These are phyloP conservation scores for Scelioninae gen. 1 DNA, from an alignment of 2,888 invertebrate species.

Conservation along the genomic window DNA sequence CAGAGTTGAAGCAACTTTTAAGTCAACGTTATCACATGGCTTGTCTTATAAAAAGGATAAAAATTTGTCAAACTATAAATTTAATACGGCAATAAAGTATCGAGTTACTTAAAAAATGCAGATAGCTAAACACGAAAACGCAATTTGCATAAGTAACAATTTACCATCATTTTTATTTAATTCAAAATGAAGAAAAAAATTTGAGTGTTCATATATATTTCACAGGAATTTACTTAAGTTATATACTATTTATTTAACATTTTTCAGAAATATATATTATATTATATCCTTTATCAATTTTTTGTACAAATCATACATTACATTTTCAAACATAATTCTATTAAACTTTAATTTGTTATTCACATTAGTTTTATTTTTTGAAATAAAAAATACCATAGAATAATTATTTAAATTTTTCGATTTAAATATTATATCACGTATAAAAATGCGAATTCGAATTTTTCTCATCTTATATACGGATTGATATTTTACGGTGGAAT, in stretches of 20 bases:
- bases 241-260: too few species aligned
- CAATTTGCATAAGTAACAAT: neutral
- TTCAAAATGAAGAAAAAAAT: too few species aligned
- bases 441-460: neutral
- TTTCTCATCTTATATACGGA: conserved; percentile 8
- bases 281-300: too few species aligned
- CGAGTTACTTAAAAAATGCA: neutral
- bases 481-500: conserved; percentile 36
- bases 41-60: neutral
- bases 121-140: neutral
- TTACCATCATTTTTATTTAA: neutral
- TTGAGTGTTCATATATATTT: too few species aligned
- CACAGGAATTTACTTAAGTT: too few species aligned
- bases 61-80: neutral
- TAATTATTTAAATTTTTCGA: neutral
- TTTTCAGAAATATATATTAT: too few species aligned
- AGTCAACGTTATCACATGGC: too few species aligned
- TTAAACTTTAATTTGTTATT: too few species aligned
- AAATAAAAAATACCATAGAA: too few species aligned
- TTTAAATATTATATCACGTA: conserved; percentile 8
- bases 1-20: neutral
- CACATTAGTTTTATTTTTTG: too few species aligned
- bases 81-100: neutral
- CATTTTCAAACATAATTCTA: too few species aligned
- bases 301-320: too few species aligned